Base-by-base conservation (phyloP, 2,888 invertebrate genomes). In the Erynnis tages region DNA sequence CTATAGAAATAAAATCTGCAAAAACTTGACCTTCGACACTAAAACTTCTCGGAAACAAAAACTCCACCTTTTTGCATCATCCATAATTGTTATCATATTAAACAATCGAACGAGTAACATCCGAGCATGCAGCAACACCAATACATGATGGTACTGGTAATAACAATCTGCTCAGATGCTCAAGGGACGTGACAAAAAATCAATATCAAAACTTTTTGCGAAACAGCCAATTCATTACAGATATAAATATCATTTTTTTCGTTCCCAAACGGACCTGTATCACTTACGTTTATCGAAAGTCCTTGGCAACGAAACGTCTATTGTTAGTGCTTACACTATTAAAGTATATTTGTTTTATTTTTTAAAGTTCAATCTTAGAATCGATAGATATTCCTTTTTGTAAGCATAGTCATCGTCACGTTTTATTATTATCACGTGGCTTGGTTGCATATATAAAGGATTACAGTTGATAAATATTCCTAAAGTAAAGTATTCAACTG, bases 11-110 rank as follows among this genome's bases (percentile, higher is more conserved):
- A 49, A 35, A 34, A 27, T 19, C 1, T 11, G 21, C n/a, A 49
- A 49, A 49, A 49, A 49, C 25, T 34, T 34, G 27, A 41, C 49
- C 49, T 49, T 41, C 41, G 34, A 27, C 49, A 49, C 49, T 34
- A 21, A 23, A n/a, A 19, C 14, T 40, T 40, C 47, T 48, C 6
- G 38, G 47, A 48, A 48, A 23, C 38, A 23, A 25, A 41, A 34
- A 16, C 41, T 7, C 14, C 13, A 49, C 17, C 13, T 41, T 49
- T 41, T 49, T 49, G 49, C 27, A 17, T 41, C 41, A 49, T 49
- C 49, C 34, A 49, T 49, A 34, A 49, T 49, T 41, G 23, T 41
- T 49, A 49, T 49, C 41, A 34, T 34, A 23, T 41, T 34, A 49
- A 29, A 41, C 41, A 34, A 49, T 49, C 41, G 23, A 40, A 25